Conservation (phyloP, 2,113 vertebrate genomes). For the Clarias macrocephalus region DNA sequence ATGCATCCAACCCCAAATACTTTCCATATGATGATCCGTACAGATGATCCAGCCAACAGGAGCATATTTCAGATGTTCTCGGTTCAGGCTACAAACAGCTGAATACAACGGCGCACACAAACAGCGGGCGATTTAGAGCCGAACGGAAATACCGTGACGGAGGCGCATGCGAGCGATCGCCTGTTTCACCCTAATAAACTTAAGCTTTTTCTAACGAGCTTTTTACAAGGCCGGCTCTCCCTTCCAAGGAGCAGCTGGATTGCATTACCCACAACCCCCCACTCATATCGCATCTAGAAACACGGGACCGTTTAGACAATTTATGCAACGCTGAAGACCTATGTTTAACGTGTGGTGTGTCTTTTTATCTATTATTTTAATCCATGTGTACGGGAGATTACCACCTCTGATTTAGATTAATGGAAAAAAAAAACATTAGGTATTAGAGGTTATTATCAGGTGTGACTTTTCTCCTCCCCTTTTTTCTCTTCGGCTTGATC, state of each 20-base stretch:
- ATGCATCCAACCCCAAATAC: background rate
- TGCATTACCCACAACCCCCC: conserved; percentile 66
- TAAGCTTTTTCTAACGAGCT: conserved; percentile 65
- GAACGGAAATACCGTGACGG: conserved; percentile 48
- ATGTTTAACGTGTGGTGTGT: background rate
- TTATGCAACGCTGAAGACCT: background rate
- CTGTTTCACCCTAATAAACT: conserved; percentile 53
- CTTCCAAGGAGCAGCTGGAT: conserved; percentile 68
- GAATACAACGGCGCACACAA: conserved; percentile 47
- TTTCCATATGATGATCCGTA: background rate
- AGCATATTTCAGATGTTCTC: background rate
- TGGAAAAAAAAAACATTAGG: background rate
- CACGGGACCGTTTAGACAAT: background rate
- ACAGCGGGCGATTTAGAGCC: conserved; percentile 45
- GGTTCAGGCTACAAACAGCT: background rate
- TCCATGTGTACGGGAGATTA: background rate
- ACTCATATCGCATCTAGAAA: conserved; percentile 40
- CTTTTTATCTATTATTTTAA: background rate
- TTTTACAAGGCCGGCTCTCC: conserved; percentile 68
- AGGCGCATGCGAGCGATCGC: conserved; percentile 52
- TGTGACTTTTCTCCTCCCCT: background rate
- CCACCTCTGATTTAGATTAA: background rate
- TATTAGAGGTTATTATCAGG: background rate
- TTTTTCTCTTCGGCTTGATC: background rate
- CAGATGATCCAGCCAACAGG: background rate